phyloP scores from a whole-genome alignment of 2,888 invertebrate species.

The Ichneumon xanthorius region DNA sequence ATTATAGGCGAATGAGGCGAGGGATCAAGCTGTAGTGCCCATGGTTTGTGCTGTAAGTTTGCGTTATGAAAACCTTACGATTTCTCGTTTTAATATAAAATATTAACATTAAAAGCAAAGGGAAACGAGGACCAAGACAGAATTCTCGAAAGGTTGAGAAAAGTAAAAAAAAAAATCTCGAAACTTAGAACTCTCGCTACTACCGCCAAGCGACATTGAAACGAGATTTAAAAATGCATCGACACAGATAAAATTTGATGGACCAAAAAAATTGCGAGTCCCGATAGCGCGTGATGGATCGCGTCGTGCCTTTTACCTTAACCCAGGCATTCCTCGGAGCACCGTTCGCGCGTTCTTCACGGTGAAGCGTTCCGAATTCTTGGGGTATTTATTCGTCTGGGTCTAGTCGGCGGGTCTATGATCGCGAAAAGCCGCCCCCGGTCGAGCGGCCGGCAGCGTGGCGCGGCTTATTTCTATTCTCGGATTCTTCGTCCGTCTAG shows the following conservation, averaged over 20 bases:
- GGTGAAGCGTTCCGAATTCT: constrained; percentile 54
- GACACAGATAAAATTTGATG: background rate
- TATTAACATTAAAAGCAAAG: too few species aligned
- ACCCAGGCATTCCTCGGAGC: constrained; percentile 39
- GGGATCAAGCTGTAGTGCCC: too few species aligned
- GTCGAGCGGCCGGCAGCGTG: constrained; percentile 42
- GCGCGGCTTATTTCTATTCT: constrained; percentile 65
- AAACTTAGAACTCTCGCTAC: too few species aligned
- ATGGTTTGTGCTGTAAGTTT: too few species aligned
- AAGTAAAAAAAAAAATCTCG: too few species aligned
- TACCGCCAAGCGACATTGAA: background rate
- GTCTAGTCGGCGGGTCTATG: constrained; percentile 66
- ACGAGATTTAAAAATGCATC: background rate
- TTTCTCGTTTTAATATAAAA: too few species aligned
- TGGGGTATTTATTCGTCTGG: constrained; percentile 46
- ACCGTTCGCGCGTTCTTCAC: constrained; percentile 16
- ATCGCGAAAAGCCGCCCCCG: constrained; percentile 52
- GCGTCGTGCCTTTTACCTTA: constrained; percentile 32
- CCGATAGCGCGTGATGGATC: background rate
- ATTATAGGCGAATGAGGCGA: too few species aligned
- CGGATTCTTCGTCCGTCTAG: constrained; percentile 57
- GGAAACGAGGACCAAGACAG: too few species aligned
- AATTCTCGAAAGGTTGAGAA: too few species aligned
- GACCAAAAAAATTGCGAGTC: too few species aligned
- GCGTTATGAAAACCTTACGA: too few species aligned